Evolutionary conservation across 2,797 vertebrate genomes (phyloP), one percentile per base, ranked within the genome.

Genomic region (Micromesistius poutassou): DNA sequence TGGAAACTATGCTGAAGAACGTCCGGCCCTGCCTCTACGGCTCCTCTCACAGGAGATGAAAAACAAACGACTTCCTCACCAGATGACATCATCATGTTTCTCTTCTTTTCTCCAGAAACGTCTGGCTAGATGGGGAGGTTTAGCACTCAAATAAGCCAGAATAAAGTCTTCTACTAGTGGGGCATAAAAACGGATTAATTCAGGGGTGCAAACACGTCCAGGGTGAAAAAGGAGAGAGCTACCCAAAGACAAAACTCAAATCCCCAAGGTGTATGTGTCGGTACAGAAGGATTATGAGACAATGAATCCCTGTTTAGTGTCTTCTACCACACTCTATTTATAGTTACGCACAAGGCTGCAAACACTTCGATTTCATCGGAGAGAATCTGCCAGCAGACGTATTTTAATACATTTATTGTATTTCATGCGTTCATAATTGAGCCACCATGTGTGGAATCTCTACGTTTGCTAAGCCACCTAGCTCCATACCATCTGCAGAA

Each of bases 1-100:
- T 25, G 87, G 30, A 76, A 85, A 87, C 88, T 89, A 89, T 92
- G 91, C 74, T 90, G 83, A 79, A 84, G 85, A 87, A 33, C 84
- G 83, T 83, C 73, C 71, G 2, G 79, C 78, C 78, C 71, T 77
- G 85, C 74, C 81, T 68, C 55, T 8, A 1, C 0, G 8, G 14
- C 30, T 31, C 33, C 16, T 30, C 30, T 31, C 13, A 71, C 25
- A 16, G 16, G 30, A 71, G 30, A 16, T 30, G 30, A 71, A 71
- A 42, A 75, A 86, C 82, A 87, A 86, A 80, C 84, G 80, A 83
- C 55, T 28, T 28, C 62, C n/a, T 68, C 7, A 68, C n/a, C 62
- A 68, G n/a, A 68, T 28, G 25, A 28, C 62, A 68, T 62, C 9
- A 79, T 84, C 74, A 3, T 84, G 79, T 86, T 22, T 81, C 77